Base-by-base conservation (phyloP, 1,140 invertebrate genomes). In the Sarcophaga peregrina region DNA sequence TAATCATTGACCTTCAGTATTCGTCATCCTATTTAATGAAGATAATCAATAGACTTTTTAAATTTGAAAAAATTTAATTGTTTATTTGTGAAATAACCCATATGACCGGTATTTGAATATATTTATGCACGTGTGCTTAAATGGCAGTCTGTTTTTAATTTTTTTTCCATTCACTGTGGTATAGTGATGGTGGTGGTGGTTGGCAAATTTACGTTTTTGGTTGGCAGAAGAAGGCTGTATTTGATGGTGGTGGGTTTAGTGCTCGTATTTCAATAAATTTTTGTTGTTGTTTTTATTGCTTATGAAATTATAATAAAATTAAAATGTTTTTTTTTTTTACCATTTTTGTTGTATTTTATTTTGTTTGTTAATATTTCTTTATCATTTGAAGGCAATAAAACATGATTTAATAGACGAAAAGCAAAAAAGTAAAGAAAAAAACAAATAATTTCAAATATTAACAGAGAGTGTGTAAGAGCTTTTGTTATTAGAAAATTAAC, bases 311-410 rank as follows among this genome's bases (percentile, higher is more conserved):
- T 68, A 68, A 68, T 9, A 68, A 68, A 58, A 58, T 37, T 37
- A 37, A 58, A n/a, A 58, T 58, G 54, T 13, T 13, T 37, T 37
- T 37, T 37, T 37, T 1, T 37, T 37, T 37, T n/a, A n/a, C n/a
- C n/a, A n/a, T n/a, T 37, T 37, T 37, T 37, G 1, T 37, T 37
- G 25, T 37, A n/a, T n/a, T n/a, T n/a, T n/a, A n/a, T 37, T 37
- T 68, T 62, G 58, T 68, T 37, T 68, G 62, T 20, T 68, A 68
- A 68, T 68, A 68, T 20, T 68, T 68, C 62, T 68, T 68, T 25
- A 68, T 68, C 62, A 68, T 62, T 62, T 15, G 54, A 37, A 25
- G 62, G 5, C 17, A 68, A 68, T 68, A 68, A 68, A 68, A 68
- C 62, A 68, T 68, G 5, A 20, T 68, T 68, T 20, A 68, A 68